These are phyloP conservation scores for Nyctereutes procyonoides DNA, from an alignment of 2,113 vertebrate species.

Conservation along the genomic window DNA sequence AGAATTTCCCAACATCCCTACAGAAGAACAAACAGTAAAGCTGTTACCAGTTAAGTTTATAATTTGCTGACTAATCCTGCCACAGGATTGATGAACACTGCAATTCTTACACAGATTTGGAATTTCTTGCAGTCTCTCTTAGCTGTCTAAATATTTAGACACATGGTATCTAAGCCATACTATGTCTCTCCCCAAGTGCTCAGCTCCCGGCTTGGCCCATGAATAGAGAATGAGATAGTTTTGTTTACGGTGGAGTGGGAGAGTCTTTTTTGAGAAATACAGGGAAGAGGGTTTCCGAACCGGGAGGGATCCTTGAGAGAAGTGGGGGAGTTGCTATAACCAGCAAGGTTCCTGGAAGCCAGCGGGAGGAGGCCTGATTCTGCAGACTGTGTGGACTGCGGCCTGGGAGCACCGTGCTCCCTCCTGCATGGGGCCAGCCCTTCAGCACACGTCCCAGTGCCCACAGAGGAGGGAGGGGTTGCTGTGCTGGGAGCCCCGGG, in stretches of 20 bases:
- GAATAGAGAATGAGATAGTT: background rate
- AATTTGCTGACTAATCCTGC: background rate
- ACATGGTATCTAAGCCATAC: rapidly evolving
- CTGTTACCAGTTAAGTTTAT: rapidly evolving
- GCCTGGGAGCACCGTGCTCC: background rate
- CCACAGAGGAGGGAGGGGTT: background rate
- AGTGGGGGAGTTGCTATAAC: rapidly evolving
- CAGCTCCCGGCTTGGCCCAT: background rate
- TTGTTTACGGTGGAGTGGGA: background rate
- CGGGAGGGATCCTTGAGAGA: background rate
- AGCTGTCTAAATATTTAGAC: background rate
- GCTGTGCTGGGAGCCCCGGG: background rate
- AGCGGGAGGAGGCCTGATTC: background rate
- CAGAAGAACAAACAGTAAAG: rapidly evolving
- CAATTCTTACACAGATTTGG: background rate
- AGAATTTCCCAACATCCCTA: background rate
- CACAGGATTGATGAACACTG: rapidly evolving
- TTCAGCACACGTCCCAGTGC: background rate
- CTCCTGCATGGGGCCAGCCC: background rate
- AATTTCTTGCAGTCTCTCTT: background rate
- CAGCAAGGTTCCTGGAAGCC: background rate
- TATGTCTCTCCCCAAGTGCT: background rate
- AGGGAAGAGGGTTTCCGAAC: background rate
- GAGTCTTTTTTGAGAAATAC: background rate
- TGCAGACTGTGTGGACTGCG: background rate